Conservation (phyloP, 2,113 vertebrate species). For the Illadopsis cleaveri region DNA sequence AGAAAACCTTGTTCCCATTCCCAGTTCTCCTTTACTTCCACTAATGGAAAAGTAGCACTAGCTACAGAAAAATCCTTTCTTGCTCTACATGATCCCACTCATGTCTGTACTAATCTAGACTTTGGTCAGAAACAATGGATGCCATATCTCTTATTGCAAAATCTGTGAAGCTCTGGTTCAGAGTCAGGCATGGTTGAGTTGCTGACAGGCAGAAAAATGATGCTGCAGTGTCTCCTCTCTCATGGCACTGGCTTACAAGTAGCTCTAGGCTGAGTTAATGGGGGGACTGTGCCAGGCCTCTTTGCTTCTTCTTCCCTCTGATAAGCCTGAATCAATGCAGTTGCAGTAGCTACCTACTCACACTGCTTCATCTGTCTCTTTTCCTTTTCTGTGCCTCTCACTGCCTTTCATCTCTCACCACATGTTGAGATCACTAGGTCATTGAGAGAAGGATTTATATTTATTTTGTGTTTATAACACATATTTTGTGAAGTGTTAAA, state of each 20-base stretch:
- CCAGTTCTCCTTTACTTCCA: neutral
- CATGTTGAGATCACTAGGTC: neutral
- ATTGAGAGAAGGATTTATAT: neutral
- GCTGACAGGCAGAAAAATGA: neutral
- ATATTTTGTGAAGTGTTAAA: neutral
- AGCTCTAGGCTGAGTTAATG: neutral
- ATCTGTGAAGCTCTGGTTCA: neutral
- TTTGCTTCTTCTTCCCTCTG: neutral
- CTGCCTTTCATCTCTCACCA: neutral
- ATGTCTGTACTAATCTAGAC: neutral
- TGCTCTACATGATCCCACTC: neutral
- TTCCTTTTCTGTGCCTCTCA: neutral
- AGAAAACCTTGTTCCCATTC: neutral
- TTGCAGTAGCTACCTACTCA: neutral
- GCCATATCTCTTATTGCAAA: neutral
- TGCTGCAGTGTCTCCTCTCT: neutral
- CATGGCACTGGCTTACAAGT: neutral
- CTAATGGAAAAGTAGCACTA: neutral
- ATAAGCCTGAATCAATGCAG: neutral
- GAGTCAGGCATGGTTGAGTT: neutral
- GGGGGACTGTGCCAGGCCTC: neutral
- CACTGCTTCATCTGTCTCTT: neutral
- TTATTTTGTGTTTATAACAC: neutral
- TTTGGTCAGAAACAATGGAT: neutral
- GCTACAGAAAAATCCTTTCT: neutral